Conservation (phyloP, 2,888 invertebrate genomes). For the Drosophila aldrichi region DNA sequence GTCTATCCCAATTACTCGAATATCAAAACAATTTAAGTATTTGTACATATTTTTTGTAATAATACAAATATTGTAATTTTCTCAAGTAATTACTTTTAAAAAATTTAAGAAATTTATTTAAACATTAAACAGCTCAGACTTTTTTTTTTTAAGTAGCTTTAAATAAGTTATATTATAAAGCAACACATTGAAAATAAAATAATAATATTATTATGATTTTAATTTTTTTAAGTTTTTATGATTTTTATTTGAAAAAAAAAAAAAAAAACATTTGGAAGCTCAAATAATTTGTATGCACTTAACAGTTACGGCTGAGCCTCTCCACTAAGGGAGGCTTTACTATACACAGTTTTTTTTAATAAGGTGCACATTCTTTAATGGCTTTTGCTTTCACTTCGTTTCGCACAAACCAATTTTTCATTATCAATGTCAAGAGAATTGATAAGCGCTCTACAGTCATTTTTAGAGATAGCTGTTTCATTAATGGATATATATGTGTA, state of each 20-base stretch:
- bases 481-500: constrained; percentile 56
- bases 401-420: constrained; percentile 49
- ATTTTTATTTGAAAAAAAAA: not conserved
- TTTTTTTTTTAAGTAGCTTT: no score
- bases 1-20: not conserved
- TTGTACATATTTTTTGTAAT: no score
- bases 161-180: no score
- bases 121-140: no score
- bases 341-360: constrained; percentile 5
- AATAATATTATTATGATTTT: no score
- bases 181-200: no score
- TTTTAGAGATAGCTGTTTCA: constrained; percentile 33
- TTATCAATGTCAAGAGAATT: constrained; percentile 71
- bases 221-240: no score
- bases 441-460: constrained; percentile 50
- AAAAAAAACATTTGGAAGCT: no score
- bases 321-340: not conserved
- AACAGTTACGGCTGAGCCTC: not conserved
- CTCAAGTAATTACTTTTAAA: no score
- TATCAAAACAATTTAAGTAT: not conserved
- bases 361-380: constrained; percentile 26
- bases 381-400: constrained; percentile 9
- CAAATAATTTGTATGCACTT: no score
- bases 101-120: no score
- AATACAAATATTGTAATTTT: not conserved